These are phyloP conservation scores for Coleophora deauratella DNA, from an alignment of 2,888 invertebrate species.

Conservation along the genomic window DNA sequence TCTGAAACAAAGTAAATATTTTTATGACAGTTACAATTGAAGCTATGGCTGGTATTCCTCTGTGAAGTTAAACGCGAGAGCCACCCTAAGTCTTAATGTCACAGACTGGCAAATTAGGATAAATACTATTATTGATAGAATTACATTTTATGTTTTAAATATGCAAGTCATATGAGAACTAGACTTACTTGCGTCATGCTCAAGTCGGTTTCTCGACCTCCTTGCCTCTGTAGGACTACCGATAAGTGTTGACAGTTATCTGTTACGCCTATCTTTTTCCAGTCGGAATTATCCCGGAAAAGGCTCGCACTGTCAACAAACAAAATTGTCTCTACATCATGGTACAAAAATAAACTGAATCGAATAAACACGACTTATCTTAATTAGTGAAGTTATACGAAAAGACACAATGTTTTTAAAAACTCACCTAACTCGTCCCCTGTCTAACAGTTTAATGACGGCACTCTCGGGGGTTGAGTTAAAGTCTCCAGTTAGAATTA, in stretches of 20 bases:
- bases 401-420: too few relatives aligned
- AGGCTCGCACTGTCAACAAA: slow-evolving; percentile 31
- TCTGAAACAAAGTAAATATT: slow-evolving; percentile 22
- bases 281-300: slow-evolving; percentile 52
- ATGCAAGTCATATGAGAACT: not conserved
- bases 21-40: too few relatives aligned
- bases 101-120: too few relatives aligned
- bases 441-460: slow-evolving; percentile 79
- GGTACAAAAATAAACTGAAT: too few relatives aligned
- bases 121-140: too few relatives aligned
- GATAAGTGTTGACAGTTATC: slow-evolving; percentile 76
- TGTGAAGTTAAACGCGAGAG: too few relatives aligned
- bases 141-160: not conserved
- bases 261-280: slow-evolving; percentile 68
- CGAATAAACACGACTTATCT: too few relatives aligned
- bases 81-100: too few relatives aligned
- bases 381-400: too few relatives aligned
- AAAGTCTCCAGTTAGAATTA: slow-evolving; percentile 94
- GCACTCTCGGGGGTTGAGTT: slow-evolving; percentile 86
- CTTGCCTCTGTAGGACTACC: slow-evolving; percentile 53
- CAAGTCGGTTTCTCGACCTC: slow-evolving; percentile 36
- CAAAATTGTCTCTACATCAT: not conserved
- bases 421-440: slow-evolving; percentile 72
- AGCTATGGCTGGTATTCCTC: too few relatives aligned
- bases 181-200: slow-evolving; percentile 34